Base-by-base conservation (phyloP, 2,888 invertebrate genomes). In the Coenonympha glycerion region DNA sequence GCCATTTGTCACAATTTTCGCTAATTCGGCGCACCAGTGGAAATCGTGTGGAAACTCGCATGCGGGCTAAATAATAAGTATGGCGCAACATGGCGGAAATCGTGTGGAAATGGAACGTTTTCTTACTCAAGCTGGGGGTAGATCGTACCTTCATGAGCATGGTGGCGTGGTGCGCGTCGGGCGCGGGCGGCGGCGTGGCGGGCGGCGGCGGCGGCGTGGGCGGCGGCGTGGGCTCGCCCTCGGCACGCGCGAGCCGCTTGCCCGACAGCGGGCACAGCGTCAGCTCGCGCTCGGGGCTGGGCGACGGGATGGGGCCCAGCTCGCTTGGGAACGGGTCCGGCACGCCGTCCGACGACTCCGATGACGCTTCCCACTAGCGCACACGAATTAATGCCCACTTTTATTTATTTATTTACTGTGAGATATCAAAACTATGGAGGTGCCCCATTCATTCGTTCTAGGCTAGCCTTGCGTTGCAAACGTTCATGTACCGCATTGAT, bases 211-310 rank as follows among this genome's bases (percentile, higher is more conserved):
- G 68, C 22, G 89, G 88, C 48, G 86, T 82, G 59, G 90, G 89
- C 60, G 90, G 89, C 49, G 89, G 88, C 46, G 90, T 88, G 62
- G 88, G 88, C 73, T 90, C 89, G 50, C 89, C 89, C 77, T 91
- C 92, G 1, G 91, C 90, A 61, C 90, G 88, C 58, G 90, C 89
- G 53, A 88, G 71, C 1, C 87, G 70, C 49, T 65, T 63, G 8
- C 86, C 86, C 6, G 79, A 62, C 30, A 44, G 55, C 41, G 86
- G 86, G 52, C 94, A 94, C 57, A 95, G 81, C 37, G 92, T 91
- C 47, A 93, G 90, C 47, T 91, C 91, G 52, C 91, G 87, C 6
- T 90, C 90, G 15, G 92, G 93, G 67, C 91, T 91, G 9, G 90
- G 78, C 34, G 90, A 72, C 53, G 89, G 89, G 53, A 88, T 64